phyloP scores from a whole-genome alignment of 1,140 invertebrate species.

The Aricia agestis region DNA sequence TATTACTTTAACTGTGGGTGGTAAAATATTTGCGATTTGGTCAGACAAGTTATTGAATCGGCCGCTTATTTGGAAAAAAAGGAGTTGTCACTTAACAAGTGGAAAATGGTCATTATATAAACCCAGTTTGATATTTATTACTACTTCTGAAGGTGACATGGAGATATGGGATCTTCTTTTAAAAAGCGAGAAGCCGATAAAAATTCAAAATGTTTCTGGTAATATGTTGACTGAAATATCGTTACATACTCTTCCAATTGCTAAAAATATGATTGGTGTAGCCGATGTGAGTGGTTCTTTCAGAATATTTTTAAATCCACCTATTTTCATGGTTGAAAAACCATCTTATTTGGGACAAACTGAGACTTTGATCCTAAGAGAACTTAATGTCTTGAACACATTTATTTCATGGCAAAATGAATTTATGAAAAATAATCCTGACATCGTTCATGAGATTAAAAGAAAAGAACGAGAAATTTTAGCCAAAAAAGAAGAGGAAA shows the following conservation, averaged over 20 bases:
- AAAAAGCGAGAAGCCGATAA: constrained; percentile 63
- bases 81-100: constrained; percentile 56
- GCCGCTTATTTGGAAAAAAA: constrained; percentile 64
- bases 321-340: constrained; percentile 65
- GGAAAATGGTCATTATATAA: constrained; percentile 66
- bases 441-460: constrained; percentile 61
- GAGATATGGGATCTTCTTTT: constrained; percentile 66
- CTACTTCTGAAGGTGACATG: constrained; percentile 59
- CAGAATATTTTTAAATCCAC: constrained; percentile 77
- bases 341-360: constrained; percentile 43
- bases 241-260: constrained; percentile 68
- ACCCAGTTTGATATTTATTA: constrained; percentile 60
- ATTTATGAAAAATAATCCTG: constrained; percentile 64
- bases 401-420: constrained; percentile 63
- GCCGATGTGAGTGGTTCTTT: constrained; percentile 79
- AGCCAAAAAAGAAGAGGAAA: constrained; percentile 65
- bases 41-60: constrained; percentile 47
- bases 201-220: constrained; percentile 61
- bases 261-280: constrained; percentile 75
- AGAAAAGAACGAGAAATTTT: constrained; percentile 57
- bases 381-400: constrained; percentile 58
- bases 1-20: constrained; percentile 72
- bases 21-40: constrained; percentile 71
- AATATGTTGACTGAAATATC: constrained; percentile 73
- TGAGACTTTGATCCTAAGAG: constrained; percentile 55